Evolutionary conservation across 2,888 invertebrate species (phyloP).

Genomic region (Lagria hirta): DNA sequence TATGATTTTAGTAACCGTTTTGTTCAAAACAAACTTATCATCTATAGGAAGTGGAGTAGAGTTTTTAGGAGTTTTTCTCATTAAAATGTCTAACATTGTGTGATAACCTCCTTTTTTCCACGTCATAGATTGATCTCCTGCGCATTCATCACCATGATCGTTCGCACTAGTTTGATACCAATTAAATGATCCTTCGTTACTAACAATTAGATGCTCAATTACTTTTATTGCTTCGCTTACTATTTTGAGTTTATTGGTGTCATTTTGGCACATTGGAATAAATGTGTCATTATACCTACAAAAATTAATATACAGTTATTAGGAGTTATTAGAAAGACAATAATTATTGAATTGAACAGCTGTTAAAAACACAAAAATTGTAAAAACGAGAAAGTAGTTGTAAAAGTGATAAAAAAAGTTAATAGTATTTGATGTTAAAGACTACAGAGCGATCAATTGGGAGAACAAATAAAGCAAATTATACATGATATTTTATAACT

Average conservation of each 20-base stretch:
- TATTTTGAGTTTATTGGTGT: conserved; percentile 21
- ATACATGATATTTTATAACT: no score
- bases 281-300: conserved; percentile 29
- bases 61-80: conserved; percentile 26
- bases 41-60: background rate
- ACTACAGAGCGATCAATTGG: no score
- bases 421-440: no score
- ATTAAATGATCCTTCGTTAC: conserved; percentile 56
- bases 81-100: conserved; percentile 35
- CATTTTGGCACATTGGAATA: conserved; percentile 20
- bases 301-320: background rate
- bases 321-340: background rate
- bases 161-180: conserved; percentile 67
- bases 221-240: conserved; percentile 18
- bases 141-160: conserved; percentile 67
- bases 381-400: no score
- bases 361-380: no score
- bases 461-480: no score
- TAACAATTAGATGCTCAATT: conserved; percentile 31
- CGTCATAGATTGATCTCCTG: conserved; percentile 47
- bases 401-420: no score
- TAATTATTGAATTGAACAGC: no score
- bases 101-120: conserved; percentile 40
- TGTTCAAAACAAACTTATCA: conserved; percentile 3
- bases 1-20: conserved; percentile 3